A percentile compares a stretch with the other conserved stretches of the same genome.
Evolutionary conservation across 2,888 invertebrate genomes (phyloP).

Genomic region (Andrena camellia): DNA sequence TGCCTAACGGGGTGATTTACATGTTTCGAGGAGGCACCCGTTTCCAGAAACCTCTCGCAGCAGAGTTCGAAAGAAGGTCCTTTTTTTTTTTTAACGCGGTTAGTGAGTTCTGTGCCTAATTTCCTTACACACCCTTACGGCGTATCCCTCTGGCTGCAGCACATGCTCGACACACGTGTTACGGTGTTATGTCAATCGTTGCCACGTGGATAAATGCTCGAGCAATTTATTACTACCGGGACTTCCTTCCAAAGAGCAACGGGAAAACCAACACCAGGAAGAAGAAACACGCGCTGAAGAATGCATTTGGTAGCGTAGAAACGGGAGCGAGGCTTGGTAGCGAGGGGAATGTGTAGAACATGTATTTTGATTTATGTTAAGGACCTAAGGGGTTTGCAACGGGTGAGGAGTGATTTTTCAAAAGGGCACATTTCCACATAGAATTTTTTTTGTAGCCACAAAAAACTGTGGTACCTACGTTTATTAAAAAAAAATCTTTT

Average conservation of each 20-base stretch:
- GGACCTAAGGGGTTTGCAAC: too few species aligned
- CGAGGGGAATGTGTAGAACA: not conserved
- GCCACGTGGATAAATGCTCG: constrained; percentile 72
- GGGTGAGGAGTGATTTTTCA: too few species aligned
- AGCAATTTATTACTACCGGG: constrained; percentile 42
- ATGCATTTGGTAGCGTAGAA: not conserved
- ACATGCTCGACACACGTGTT: constrained; percentile 76
- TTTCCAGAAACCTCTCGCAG: constrained; percentile 10
- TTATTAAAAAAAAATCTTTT: too few species aligned
- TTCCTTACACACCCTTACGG: constrained; percentile 31
- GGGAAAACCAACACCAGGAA: constrained; percentile 2
- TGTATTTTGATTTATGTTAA: not conserved
- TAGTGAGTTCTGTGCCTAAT: constrained; percentile 43
- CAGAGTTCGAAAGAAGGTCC: constrained; percentile 11
- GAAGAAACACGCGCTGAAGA: not conserved
- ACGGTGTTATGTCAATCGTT: constrained; percentile 79
- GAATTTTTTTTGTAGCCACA: too few species aligned
- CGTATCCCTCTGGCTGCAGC: constrained; percentile 30
- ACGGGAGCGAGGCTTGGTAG: not conserved
- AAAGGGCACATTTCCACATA: too few species aligned
- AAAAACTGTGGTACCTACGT: too few species aligned
- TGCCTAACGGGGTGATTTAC: constrained; percentile 7
- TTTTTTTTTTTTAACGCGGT: constrained; percentile 42
- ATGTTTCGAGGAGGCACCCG: not conserved
- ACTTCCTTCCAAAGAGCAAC: constrained; percentile 16